Conservation (phyloP, 37 sponge, comb jelly and placozoan species). For the Haliclona indistincta region DNA sequence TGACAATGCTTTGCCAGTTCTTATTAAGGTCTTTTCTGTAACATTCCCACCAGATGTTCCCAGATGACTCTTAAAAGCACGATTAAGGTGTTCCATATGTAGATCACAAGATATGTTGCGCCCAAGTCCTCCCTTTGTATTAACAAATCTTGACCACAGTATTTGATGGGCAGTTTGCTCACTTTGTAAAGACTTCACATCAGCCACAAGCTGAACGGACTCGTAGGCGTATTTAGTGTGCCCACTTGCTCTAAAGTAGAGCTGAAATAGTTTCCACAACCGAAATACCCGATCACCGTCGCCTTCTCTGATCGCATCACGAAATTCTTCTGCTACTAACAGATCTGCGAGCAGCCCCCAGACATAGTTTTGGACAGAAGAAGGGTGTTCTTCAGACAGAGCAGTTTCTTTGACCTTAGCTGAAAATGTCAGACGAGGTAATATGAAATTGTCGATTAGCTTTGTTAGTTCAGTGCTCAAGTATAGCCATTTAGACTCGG, state of each 20-base stretch:
- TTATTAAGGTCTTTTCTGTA: not conserved
- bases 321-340: too few relatives aligned
- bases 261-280: not conserved
- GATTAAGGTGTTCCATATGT: slow-evolving; percentile 1
- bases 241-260: not conserved
- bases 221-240: slow-evolving; percentile 10
- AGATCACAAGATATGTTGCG: slow-evolving; percentile 1
- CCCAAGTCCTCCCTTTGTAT: slow-evolving; percentile 4
- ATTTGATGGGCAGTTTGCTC: not conserved
- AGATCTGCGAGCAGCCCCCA: too few relatives aligned
- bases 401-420: not conserved
- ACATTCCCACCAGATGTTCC: not conserved
- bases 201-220: not conserved
- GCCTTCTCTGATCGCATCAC: slow-evolving; percentile 9
- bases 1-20: slow-evolving; percentile 4
- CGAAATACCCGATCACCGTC: slow-evolving; percentile 3
- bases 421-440: not conserved
- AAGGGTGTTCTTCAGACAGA: too few relatives aligned
- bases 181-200: not conserved
- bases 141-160: slow-evolving; percentile 13
- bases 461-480: too few relatives aligned
- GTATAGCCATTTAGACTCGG: too few relatives aligned
- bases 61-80: not conserved
- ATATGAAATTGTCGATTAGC: too few relatives aligned
- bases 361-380: too few relatives aligned